Evolutionary conservation across 2,113 vertebrate genomes (phyloP), one percentile per base, ranked within the genome.

Genomic region (Anhinga rufa): DNA sequence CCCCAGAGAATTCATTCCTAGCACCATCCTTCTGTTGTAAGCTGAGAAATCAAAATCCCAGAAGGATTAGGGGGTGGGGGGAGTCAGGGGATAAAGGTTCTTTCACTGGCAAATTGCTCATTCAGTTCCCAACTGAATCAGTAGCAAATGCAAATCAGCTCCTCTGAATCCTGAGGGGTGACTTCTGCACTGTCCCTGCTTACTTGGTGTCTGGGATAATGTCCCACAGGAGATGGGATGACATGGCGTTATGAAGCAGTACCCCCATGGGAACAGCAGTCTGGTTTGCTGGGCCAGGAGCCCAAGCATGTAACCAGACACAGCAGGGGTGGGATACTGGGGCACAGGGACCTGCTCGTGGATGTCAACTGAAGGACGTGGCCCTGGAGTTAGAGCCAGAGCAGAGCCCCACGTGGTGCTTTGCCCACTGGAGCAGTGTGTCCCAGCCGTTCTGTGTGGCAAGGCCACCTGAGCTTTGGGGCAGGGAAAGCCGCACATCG

Each of bases 1-100:
- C 91, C 81, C 89, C 38, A 57, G 92, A 93, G 89, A 87, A 96
- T 70, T 79, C 36, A 77, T 66, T 90, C 58, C 80, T 86, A 68
- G 79, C 80, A 57, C 55, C 69, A 48, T 58, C 60, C 24, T 54
- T 92, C 91, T 92, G 81, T 64, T 92, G 61, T 18, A 75, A 78
- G 66, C 57, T 32, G 88, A 36, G 86, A 93, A 82, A 94, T 42
- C 60, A 20, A 87, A 66, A 24, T 92, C 94, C 90, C 94, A 82
- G 91, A 69, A 95, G 95, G 71, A 82, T 52, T 80, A 12, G 19
- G 34, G 48, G 26, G 38, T 26, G 11, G 71, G 52, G 82, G 78
- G 57, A 71, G 86, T 40, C 21, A 17, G 22, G 66, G 91, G 74
- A 89, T 82, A 76, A 79, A 85, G 94, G 82, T 87, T 91, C 78